Percentiles rank a stretch among this genome's conserved stretches.
phyloP scores from a whole-genome alignment of 2,888 invertebrate species.

The Caenorhabditis sp. region DNA sequence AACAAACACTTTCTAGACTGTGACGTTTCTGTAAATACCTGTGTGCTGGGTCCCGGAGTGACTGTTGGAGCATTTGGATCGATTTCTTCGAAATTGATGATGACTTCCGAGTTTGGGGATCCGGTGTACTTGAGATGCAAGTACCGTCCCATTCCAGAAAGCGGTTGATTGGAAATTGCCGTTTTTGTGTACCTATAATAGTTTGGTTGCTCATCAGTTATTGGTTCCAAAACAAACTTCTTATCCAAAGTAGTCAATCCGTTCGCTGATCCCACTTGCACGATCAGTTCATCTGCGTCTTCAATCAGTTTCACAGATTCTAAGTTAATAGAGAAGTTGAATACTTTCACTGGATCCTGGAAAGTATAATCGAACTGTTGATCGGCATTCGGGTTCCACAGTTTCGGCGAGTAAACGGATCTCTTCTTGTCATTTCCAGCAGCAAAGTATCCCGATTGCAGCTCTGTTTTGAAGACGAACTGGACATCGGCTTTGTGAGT shows the following conservation, averaged over 20 bases:
- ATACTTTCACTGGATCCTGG: slow-evolving; percentile 28
- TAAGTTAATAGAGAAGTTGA: slow-evolving; percentile 46
- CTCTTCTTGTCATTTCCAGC: slow-evolving; percentile 2
- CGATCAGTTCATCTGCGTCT: slow-evolving; percentile 51
- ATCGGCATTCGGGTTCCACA: slow-evolving; percentile 24
- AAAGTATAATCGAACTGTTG: slow-evolving; percentile 42
- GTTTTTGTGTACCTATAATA: slow-evolving; percentile 43
- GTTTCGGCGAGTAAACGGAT: slow-evolving; percentile 37
- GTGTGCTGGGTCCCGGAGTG: no score
- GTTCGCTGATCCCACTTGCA: slow-evolving; percentile 38
- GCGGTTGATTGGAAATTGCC: background rate
- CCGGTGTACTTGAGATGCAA: slow-evolving; percentile 39
- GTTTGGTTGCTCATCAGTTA: no score
- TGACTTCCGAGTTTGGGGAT: slow-evolving; percentile 24
- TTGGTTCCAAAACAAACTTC: no score
- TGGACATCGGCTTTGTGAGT: slow-evolving; percentile 7
- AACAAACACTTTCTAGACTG: no score
- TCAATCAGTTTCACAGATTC: slow-evolving; percentile 6
- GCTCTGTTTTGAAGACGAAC: background rate
- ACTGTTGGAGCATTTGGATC: slow-evolving; percentile 2
- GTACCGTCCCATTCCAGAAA: slow-evolving; percentile 39
- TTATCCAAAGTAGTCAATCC: slow-evolving; percentile 43
- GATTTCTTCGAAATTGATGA: slow-evolving; percentile 37
- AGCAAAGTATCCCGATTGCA: slow-evolving; percentile 12
- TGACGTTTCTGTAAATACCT: no score